Base-by-base conservation (phyloP, 2,888 invertebrate genomes). In the Sceliomorpha sp. region DNA sequence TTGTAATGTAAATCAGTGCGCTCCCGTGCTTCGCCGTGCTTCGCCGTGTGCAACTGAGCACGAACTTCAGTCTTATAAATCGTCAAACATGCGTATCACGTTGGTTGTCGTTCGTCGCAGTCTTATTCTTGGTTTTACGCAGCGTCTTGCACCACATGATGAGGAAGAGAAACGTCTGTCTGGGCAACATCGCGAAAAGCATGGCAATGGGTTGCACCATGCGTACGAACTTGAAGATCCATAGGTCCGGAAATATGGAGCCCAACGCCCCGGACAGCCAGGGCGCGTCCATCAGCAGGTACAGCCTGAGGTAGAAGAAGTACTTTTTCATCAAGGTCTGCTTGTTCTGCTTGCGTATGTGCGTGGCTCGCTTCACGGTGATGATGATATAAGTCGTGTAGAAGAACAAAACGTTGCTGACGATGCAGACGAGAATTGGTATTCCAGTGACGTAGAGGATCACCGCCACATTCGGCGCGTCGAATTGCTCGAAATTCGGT, bases 191-290 rank as follows among this genome's bases (percentile, higher is more conserved):
- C 1, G 80, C 78, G 2, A 82, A 34, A 4, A 82, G 29, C 76
- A 84, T 75, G 0, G 81, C 62, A 14, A 83, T 75, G 0, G 84
- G 84, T 40, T 84, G 84, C 2, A 78, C 36, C 72, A 84, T 80
- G 39, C 83, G 64, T 8, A 76, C 51, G 32, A 85, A 83, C 50
- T 84, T 84, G 0, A 86, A 59, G 3, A 81, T 15, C 84, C 85
- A 84, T 1, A 86, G 70, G 29, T 81, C 73, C 7, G 76, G 63
- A 44, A 70, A 85, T 12, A 79, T 75, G 2, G 81, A 78, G 2
- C 74, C 82, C 1, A 85, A 55, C n/a, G 74, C 74, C 2, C 79
- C 78, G 1, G 82, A 78, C 2, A 83, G 10, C 77, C 78, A 83
- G 1, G 82, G 81, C 5, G 81, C 72, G 39, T 82, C 81, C 81